Conservation (phyloP, 2,888 invertebrate species). For the Hydriomena furcata region DNA sequence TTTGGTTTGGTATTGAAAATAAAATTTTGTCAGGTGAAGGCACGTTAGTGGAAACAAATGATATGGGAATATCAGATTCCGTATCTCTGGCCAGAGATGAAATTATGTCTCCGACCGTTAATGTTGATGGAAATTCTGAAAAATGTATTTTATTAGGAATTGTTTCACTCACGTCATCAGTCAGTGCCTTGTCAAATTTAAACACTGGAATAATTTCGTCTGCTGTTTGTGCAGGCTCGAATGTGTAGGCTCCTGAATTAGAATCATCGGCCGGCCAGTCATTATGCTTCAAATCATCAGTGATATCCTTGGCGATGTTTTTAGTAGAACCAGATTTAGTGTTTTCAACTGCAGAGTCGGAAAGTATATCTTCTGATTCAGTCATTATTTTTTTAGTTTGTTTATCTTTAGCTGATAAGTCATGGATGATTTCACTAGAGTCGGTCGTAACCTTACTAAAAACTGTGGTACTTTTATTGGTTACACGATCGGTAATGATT, state of each 20-base stretch:
- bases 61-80: neutral
- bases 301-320: too few species aligned
- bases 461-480: neutral
- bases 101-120: neutral
- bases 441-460: too few species aligned
- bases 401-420: too few species aligned
- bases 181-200: neutral
- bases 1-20: conserved; percentile 2
- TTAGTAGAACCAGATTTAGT: neutral
- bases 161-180: neutral
- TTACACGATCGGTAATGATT: neutral
- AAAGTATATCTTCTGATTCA: too few species aligned
- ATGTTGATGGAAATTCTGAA: neutral
- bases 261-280: too few species aligned
- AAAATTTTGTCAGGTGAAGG: neutral
- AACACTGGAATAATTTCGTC: neutral
- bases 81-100: neutral
- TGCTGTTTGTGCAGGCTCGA: too few species aligned
- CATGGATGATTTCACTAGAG: neutral
- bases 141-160: neutral
- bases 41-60: neutral
- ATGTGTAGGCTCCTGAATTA: too few species aligned
- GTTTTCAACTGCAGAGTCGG: neutral
- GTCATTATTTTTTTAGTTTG: too few species aligned
- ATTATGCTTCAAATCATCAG: too few species aligned